Evolutionary conservation across 2,797 vertebrate species (phyloP).

Genomic region (Falco novaeseelandiae): DNA sequence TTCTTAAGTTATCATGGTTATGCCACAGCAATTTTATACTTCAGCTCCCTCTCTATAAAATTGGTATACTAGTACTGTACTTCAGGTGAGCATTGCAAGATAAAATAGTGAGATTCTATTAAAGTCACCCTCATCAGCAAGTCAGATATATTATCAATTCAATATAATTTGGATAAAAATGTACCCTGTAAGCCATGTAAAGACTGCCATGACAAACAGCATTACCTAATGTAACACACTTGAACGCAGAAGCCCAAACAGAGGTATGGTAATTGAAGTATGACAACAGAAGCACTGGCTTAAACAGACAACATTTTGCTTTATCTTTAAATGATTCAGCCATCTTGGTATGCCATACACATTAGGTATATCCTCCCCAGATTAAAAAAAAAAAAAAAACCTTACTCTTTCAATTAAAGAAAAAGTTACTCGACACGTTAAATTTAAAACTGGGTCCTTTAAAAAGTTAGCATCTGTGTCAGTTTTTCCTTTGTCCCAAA

Average conservation of each 20-base stretch:
- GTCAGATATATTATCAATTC: not conserved
- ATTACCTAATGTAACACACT: not conserved
- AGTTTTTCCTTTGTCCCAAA: slow-evolving; percentile 29
- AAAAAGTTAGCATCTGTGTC: slow-evolving; percentile 41
- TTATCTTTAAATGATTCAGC: not conserved
- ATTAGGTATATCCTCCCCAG: not conserved
- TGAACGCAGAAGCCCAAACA: not conserved
- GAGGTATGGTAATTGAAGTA: not conserved
- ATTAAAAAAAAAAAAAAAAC: not conserved
- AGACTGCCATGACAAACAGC: not conserved
- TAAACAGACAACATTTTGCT: not conserved
- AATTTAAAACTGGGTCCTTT: slow-evolving; percentile 19
- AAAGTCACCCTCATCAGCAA: not conserved
- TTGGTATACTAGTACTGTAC: not conserved
- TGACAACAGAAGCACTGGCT: not conserved
- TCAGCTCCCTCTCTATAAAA: not conserved
- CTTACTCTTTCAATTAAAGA: not conserved
- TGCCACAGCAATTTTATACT: not conserved
- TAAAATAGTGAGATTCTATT: not conserved
- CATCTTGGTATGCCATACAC: not conserved
- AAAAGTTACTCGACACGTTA: not conserved
- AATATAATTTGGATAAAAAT: not conserved
- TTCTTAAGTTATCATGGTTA: not conserved
- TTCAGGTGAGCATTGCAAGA: not conserved
- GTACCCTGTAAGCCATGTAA: not conserved